Evolutionary conservation across 2,797 vertebrate genomes (phyloP).

Genomic region (Melanogrammus aeglefinus): DNA sequence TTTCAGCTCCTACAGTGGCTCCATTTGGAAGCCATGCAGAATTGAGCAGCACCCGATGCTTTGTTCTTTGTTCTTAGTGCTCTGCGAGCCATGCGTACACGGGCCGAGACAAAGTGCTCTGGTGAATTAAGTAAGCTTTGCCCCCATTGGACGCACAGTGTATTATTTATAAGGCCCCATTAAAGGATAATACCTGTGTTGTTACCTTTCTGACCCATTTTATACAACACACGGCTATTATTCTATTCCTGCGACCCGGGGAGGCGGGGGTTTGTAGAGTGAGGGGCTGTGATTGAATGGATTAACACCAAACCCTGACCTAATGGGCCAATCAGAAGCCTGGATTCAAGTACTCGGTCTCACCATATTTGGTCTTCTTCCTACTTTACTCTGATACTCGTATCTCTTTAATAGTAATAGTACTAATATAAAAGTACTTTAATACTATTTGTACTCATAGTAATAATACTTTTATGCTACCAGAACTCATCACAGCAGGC

Average conservation of each 20-base stretch:
- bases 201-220: not conserved
- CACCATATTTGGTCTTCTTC: not conserved
- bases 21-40: constrained; percentile 1
- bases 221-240: not conserved
- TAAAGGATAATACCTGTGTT: constrained; percentile 9
- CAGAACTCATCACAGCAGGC: too few species aligned
- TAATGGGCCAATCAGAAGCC: not conserved
- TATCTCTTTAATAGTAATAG: not conserved
- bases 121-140: constrained; percentile 31
- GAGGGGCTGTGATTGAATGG: not conserved
- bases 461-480: not conserved
- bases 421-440: not conserved
- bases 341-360: not conserved
- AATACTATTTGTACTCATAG: not conserved
- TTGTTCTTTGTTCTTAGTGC: not conserved
- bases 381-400: not conserved
- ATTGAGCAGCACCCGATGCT: not conserved
- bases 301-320: not conserved
- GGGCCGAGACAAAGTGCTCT: not conserved
- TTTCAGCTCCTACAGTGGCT: not conserved
- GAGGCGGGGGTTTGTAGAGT: not conserved
- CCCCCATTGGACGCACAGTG: constrained; percentile 19
- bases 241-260: too few species aligned
- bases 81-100: not conserved
- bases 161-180: constrained; percentile 1